Conservation (phyloP, 64 coral and sea anemone genomes). For the Montipora cactus region DNA sequence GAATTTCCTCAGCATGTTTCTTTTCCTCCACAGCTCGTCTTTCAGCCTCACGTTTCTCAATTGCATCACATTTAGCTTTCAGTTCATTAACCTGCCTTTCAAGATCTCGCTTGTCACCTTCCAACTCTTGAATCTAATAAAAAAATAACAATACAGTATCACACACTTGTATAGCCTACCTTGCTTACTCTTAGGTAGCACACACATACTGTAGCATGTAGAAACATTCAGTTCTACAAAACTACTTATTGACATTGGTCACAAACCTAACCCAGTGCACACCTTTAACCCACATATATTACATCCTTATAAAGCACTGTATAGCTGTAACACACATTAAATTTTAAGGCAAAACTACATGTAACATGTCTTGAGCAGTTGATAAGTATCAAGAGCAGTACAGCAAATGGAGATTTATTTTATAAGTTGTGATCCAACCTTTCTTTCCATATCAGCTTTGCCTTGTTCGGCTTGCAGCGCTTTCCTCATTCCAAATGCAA, state of each 20-base stretch:
- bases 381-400: too few relatives aligned
- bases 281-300: too few relatives aligned
- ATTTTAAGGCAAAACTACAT: background rate
- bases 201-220: background rate
- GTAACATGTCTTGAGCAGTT: background rate
- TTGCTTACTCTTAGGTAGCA: background rate
- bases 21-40: conserved; percentile 95
- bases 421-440: conserved; percentile 44
- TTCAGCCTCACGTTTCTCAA: conserved; percentile 97
- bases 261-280: too few relatives aligned
- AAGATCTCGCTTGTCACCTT: conserved; percentile 92
- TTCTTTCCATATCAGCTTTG: conserved; percentile 98
- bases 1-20: conserved; percentile 98
- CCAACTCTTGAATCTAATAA: conserved; percentile 91
- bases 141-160: background rate
- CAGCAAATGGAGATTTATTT: background rate
- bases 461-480: conserved; percentile 98
- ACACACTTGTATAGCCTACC: background rate
- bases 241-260: too few relatives aligned
- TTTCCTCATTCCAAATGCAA: conserved; percentile 99
- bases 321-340: background rate
- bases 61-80: conserved; percentile 98
- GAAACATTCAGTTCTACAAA: too few relatives aligned
- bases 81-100: conserved; percentile 96
- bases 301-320: background rate